These are phyloP conservation scores for Poeciliopsis prolifica DNA, from an alignment of 2,113 vertebrate species.

Conservation along the genomic window DNA sequence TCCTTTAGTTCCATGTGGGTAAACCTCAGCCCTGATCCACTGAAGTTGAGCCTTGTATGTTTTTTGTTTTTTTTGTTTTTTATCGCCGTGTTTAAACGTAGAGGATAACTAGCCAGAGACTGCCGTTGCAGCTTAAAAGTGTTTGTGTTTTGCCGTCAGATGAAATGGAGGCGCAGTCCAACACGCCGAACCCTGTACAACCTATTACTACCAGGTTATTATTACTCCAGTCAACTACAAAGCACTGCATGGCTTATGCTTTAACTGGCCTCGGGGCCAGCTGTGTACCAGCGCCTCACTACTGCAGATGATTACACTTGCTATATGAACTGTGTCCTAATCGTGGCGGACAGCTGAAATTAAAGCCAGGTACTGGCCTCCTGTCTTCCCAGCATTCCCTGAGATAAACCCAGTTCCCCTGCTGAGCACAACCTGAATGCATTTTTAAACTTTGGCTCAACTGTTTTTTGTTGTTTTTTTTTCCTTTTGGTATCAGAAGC, in stretches of 20 bases:
- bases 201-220: conserved; percentile 40
- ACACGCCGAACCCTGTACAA: background rate
- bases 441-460: conserved; percentile 8
- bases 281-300: conserved; percentile 44
- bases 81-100: background rate
- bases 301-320: conserved; percentile 71
- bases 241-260: conserved; percentile 41
- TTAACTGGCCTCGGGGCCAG: conserved; percentile 43
- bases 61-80: conserved; percentile 9
- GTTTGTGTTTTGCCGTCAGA: background rate
- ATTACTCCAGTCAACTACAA: conserved; percentile 60
- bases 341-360: conserved; percentile 72
- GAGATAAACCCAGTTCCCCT: conserved; percentile 54
- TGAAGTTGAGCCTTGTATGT: conserved; percentile 10
- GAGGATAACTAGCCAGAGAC: background rate
- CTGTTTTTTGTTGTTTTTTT: background rate
- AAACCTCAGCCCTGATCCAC: conserved; percentile 6
- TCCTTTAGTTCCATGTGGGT: conserved; percentile 36
- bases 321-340: conserved; percentile 74
- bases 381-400: conserved; percentile 62
- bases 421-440: conserved; percentile 52
- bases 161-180: background rate
- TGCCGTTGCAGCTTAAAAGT: background rate
- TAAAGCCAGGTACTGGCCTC: conserved; percentile 73
- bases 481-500: background rate